Base-by-base conservation (phyloP, 1,140 invertebrate species). In the Drosophila arawakana region DNA sequence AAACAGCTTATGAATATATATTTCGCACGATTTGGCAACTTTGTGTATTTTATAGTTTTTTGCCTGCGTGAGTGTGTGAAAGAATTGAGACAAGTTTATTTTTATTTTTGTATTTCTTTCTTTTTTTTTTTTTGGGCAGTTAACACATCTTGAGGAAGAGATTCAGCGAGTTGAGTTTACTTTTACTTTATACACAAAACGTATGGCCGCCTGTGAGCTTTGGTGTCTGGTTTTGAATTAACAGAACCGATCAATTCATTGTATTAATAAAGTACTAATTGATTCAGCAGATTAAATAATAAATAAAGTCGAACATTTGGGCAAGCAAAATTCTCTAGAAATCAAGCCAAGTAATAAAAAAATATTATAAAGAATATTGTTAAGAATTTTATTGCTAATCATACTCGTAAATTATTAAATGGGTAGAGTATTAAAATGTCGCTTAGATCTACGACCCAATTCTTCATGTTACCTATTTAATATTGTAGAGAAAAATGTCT, bases 31-130 rank as follows among this genome's bases (percentile, higher is more conserved):
- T 41, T 55, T 15, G 21, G 54, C 30, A 35, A 65, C 69, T 30
- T 71, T 58, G 69, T 72, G 37, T 50, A 9, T 35, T 25, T 15
- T 11, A 52, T 61, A 15, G 47, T 35, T 35, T 47, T 47, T 30
- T 30, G 25, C 25, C 25, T 21, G 41, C 13, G 2, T 6, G 44
- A 8, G 7, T 21, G 44, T 8, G 15, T 18, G 15, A 47, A 4
- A 30, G 7, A 35, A 34, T 35, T 34, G 34, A 54, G 1, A 13
- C 25, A 34, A n/a, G 35, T 55, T 55, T 8, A 41, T 49, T 49
- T 8, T 30, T 37, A 21, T n/a, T 30, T 30, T 30, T 21, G 18
- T 21, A 21, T 21, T 21, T 55, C 44, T 8, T 25, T 49, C 39
- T 8, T 13, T 37, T 11, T 13, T 25, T 49, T 49, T 4, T 30